Evolutionary conservation across 2,797 vertebrate species (phyloP).

Genomic region (Pitangus sulphuratus): DNA sequence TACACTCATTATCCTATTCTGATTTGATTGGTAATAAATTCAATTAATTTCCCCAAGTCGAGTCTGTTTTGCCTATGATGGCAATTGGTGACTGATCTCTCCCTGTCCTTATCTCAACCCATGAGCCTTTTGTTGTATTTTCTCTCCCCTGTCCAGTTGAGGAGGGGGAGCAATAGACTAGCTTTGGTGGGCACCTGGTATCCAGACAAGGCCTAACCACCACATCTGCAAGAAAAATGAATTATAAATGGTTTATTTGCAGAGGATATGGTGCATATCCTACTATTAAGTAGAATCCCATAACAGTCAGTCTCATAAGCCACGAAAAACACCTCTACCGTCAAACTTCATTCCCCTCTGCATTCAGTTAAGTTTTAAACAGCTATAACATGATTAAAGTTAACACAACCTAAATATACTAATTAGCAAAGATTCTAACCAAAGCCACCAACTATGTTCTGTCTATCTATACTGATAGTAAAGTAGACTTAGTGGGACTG

Average conservation of each 20-base stretch:
- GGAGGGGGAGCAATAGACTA: background rate
- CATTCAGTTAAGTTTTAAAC: background rate
- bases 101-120: background rate
- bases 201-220: background rate
- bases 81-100: background rate
- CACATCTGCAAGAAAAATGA: background rate
- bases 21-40: background rate
- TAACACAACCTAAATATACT: background rate
- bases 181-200: background rate
- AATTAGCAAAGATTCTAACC: background rate
- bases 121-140: background rate
- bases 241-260: background rate
- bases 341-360: background rate
- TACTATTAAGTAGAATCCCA: background rate
- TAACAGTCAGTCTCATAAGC: background rate
- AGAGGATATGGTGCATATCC: background rate
- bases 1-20: background rate
- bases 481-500: background rate
- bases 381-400: background rate
- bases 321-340: background rate
- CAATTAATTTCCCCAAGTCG: no score
- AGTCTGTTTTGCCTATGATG: no score
- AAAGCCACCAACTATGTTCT: background rate
- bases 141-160: background rate
- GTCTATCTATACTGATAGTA: background rate